Percentiles rank a stretch among this genome's conserved stretches.
phyloP scores from a whole-genome alignment of 1,140 invertebrate species.

The Macrobrachium nipponense region DNA sequence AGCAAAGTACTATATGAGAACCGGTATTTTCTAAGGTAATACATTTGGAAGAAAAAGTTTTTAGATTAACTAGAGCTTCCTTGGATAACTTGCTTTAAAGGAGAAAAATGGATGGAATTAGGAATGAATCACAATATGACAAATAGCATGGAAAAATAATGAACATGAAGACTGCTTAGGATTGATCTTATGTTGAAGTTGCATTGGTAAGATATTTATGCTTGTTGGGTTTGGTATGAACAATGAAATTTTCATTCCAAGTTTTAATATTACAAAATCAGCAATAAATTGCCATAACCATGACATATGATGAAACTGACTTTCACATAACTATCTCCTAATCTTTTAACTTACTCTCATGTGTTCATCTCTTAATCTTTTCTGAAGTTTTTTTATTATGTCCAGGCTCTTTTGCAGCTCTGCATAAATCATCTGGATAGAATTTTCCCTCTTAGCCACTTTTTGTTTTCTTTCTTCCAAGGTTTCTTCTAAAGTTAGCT shows the following conservation, averaged over 20 bases:
- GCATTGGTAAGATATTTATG: too few species aligned
- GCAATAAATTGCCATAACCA: not conserved
- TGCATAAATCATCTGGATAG: constrained; percentile 47
- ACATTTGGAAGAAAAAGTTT: too few species aligned
- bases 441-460: constrained; percentile 42
- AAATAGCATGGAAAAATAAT: too few species aligned
- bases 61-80: too few species aligned
- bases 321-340: constrained; percentile 42
- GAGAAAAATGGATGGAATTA: too few species aligned
- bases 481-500: constrained; percentile 31
- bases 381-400: constrained; percentile 49
- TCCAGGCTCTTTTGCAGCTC: constrained; percentile 51
- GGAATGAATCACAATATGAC: too few species aligned
- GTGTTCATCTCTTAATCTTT: constrained; percentile 48
- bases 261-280: not conserved
- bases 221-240: too few species aligned
- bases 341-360: constrained; percentile 47
- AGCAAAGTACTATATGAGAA: too few species aligned
- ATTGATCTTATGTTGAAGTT: too few species aligned
- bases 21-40: too few species aligned
- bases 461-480: constrained; percentile 37
- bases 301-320: not conserved
- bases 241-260: not conserved
- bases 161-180: too few species aligned
- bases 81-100: too few species aligned